phyloP scores from a whole-genome alignment of 2,113 vertebrate genomes.

The Cyanoramphus novaezelandiae region DNA sequence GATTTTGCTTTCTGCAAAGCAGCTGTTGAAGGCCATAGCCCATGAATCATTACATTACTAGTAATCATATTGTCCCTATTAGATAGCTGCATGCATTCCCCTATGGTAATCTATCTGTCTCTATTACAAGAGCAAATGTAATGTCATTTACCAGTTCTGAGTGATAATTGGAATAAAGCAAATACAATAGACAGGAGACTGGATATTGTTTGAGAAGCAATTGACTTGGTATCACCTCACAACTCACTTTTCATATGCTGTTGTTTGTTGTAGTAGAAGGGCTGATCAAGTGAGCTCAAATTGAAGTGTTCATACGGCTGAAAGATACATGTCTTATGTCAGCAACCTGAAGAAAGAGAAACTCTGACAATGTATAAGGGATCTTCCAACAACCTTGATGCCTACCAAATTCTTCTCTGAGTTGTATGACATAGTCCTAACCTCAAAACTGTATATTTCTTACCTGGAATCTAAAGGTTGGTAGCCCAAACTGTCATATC shows the following conservation, averaged over 20 bases:
- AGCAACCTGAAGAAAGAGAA: background rate
- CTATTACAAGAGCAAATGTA: background rate
- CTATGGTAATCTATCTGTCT: slow-evolving; percentile 12
- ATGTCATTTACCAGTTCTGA: slow-evolving; percentile 46
- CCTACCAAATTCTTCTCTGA: background rate
- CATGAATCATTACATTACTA: background rate
- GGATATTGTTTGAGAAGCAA: background rate
- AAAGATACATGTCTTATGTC: rapidly evolving
- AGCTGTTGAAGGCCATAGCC: background rate
- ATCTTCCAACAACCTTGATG: background rate
- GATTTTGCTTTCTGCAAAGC: background rate
- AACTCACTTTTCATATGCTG: background rate
- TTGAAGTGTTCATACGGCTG: background rate
- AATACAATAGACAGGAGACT: background rate
- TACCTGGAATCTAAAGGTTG: background rate
- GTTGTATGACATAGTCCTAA: background rate
- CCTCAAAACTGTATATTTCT: background rate
- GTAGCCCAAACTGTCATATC: background rate
- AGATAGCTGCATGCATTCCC: background rate
- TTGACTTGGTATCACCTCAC: background rate
- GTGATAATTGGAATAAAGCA: slow-evolving; percentile 14
- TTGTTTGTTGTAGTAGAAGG: background rate
- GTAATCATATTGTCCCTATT: background rate
- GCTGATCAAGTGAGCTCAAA: background rate
- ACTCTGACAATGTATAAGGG: background rate